Evolutionary conservation across 2,888 invertebrate species (phyloP).

Genomic region (Dryobota labecula): DNA sequence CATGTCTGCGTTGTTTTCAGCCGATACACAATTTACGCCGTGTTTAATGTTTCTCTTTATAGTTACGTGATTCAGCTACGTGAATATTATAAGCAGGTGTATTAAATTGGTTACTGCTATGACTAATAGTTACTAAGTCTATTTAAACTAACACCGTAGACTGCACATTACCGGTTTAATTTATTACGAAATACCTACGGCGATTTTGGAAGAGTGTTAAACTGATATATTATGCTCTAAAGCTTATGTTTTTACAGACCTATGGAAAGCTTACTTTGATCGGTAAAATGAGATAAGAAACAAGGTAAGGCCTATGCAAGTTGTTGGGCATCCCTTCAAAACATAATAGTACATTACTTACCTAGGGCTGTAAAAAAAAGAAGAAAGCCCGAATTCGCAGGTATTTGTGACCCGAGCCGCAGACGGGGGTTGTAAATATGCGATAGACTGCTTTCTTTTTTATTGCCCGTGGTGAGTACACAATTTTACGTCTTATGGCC

Average conservation of each 20-base stretch:
- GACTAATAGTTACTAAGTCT: constrained; percentile 29
- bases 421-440: no score
- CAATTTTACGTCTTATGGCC: no score
- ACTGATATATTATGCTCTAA: neutral
- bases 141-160: constrained; percentile 13
- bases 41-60: constrained; percentile 52
- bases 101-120: constrained; percentile 31
- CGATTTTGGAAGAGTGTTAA: neutral
- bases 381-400: no score
- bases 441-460: no score
- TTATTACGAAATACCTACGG: neutral
- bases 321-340: neutral
- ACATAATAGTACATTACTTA: no score
- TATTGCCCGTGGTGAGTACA: no score
- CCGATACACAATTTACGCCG: constrained; percentile 41
- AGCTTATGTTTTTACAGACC: neutral
- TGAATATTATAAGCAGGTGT: constrained; percentile 50
- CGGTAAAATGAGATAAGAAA: neutral
- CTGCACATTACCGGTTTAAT: neutral
- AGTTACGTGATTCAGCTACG: constrained; percentile 46
- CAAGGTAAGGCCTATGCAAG: no score
- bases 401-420: no score
- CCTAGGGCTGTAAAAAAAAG: no score
- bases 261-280: neutral
- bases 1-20: constrained; percentile 46